Evolutionary conservation across 2,888 invertebrate genomes (phyloP), one percentile per base, ranked within the genome.

Genomic region (Limenitis camilla): DNA sequence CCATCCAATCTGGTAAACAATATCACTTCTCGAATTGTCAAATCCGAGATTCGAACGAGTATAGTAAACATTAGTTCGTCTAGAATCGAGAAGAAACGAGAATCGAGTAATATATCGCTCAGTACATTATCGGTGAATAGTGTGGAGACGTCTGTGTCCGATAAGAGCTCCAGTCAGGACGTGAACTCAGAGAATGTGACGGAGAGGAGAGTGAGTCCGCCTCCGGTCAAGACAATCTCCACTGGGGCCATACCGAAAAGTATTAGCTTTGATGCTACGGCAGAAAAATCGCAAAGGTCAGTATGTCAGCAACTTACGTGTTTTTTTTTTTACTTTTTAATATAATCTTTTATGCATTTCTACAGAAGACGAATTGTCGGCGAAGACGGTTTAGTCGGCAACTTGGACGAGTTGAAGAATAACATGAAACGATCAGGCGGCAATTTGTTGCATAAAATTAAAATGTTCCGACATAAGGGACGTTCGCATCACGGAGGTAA

Each of bases 211-310:
- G 73, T 85, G 31, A 80, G 81, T 35, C 86, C 88, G 6, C 85
- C 88, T 54, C 75, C 86, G 0, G 52, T 41, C 0, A 78, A 77
- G 67, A 61, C 61, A 4, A 86, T 89, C 19, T 92, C 93, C 0
- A 94, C 94, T 0, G 96, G 96, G 0, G 94, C 96, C 1, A 96
- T 96, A 67, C 95, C 96, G 1, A 96, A 96, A 80, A 96, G 95
- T 68, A 96, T 96, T 65, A 96, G 95, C 73, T 96, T 96, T 67
- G 96, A 96, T 78, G 94, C 95, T 72, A 94, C 94, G 0, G 95
- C 96, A 0, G 95, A 95, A 69, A 92, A 95, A 63, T 91, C 91
- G 2, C 92, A 93, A 65, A 91, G 92, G 81, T 87, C 3, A 58
- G 68, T 53, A 6, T 6, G 5, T n/a, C n/a, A n/a, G n/a, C n/a